Percentiles rank a stretch among this genome's conserved stretches.
Evolutionary conservation across 2,797 vertebrate genomes (phyloP).

Genomic region (Chaenodraco wilsoni): DNA sequence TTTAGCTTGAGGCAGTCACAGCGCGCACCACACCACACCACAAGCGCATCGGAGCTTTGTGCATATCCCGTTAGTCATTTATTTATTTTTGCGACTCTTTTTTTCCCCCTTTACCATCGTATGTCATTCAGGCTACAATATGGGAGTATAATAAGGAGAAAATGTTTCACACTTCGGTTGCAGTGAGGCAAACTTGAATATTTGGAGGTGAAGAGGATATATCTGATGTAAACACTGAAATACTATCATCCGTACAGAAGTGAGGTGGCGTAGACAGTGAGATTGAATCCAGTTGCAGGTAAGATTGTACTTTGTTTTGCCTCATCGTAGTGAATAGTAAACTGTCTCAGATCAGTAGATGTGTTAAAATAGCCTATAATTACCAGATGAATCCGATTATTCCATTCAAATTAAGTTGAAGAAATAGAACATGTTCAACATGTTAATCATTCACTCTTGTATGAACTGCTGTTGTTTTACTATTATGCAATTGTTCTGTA

Average conservation of each 20-base stretch:
- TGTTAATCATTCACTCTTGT: background rate
- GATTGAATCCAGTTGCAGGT: conserved; percentile 43
- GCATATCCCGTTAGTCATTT: background rate
- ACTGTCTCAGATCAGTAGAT: background rate
- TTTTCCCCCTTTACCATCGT: too few species aligned
- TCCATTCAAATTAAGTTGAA: background rate
- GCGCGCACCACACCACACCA: conserved; percentile 40
- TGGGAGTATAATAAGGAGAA: conserved; percentile 18
- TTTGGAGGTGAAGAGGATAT: conserved; percentile 14
- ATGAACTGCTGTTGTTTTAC: background rate
- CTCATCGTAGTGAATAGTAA: background rate
- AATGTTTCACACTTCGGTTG: conserved; percentile 20
- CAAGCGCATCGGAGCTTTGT: conserved; percentile 19
- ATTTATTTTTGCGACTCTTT: background rate
- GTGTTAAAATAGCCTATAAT: background rate
- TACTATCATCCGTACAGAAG: conserved; percentile 14
- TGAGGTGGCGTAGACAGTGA: conserved; percentile 8
- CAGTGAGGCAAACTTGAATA: conserved; percentile 42
- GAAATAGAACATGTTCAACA: background rate
- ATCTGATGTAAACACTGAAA: conserved; percentile 10
- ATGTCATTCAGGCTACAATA: background rate
- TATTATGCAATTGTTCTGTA: background rate
- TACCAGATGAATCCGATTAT: background rate
- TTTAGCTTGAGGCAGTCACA: conserved; percentile 40
- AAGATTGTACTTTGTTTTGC: conserved; percentile 31